These are phyloP conservation scores for Chrysochloris asiatica DNA, from an alignment of 2,113 vertebrate genomes.

Conservation along the genomic window DNA sequence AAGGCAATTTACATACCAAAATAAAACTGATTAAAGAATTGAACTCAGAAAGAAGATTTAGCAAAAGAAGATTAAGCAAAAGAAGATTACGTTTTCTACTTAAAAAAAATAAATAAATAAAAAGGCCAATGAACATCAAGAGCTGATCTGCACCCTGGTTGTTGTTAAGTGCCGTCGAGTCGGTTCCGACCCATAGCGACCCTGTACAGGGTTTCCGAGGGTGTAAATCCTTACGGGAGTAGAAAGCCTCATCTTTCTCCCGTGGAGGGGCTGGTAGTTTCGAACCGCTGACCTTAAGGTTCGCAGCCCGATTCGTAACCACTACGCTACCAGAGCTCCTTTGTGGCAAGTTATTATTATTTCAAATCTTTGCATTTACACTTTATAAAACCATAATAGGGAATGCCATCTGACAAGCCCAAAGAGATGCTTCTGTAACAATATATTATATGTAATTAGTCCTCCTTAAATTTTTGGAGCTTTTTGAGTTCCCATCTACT, in stretches of 20 bases:
- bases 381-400: slow-evolving; percentile 9
- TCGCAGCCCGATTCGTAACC: too few relatives aligned
- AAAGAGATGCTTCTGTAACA: not conserved
- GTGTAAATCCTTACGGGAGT: too few relatives aligned
- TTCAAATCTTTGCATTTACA: slow-evolving; percentile 7
- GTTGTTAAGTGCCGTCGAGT: too few relatives aligned
- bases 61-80: not conserved
- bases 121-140: not conserved
- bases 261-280: too few relatives aligned
- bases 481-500: not conserved
- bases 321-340: too few relatives aligned
- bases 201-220: too few relatives aligned
- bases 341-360: not conserved
- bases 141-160: not conserved
- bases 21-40: slow-evolving; percentile 33
- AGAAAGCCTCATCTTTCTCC: too few relatives aligned
- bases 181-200: too few relatives aligned
- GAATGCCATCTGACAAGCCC: not conserved
- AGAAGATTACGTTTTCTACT: not conserved
- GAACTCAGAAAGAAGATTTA: not conserved
- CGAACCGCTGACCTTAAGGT: too few relatives aligned
- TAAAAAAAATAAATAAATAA: not conserved
- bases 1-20: slow-evolving; percentile 16
- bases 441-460: not conserved
- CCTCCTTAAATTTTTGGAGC: not conserved